These are phyloP conservation scores for Uromys caudimaculatus DNA, from an alignment of 2,797 vertebrate genomes.

Conservation along the genomic window DNA sequence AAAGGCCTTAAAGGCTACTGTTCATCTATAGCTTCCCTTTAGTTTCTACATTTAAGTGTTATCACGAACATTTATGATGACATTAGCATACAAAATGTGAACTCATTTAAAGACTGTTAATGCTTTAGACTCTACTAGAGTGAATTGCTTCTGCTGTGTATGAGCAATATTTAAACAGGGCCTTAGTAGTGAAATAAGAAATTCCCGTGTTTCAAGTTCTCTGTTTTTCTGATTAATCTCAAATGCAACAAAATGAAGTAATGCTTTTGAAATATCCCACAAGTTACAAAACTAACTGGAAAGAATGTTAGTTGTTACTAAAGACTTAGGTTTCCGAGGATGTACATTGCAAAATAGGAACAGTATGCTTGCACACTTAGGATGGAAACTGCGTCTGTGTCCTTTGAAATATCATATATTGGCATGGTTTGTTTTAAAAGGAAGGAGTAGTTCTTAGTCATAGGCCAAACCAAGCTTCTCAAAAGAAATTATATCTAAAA, in stretches of 20 bases:
- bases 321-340: conserved; percentile 53
- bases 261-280: conserved; percentile 61
- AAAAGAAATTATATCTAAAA: conserved; percentile 53
- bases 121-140: not conserved
- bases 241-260: conserved; percentile 46
- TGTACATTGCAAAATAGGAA: conserved; percentile 58
- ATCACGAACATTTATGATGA: not conserved
- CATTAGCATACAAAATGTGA: conserved; percentile 15
- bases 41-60: conserved; percentile 6
- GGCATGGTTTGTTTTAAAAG: conserved; percentile 60
- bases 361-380: not conserved
- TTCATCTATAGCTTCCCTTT: conserved; percentile 20
- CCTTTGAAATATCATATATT: conserved; percentile 37
- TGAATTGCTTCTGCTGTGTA: conserved; percentile 23
- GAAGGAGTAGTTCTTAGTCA: conserved; percentile 52
- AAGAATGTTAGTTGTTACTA: conserved; percentile 63
- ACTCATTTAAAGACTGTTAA: conserved; percentile 44
- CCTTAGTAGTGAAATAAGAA: conserved; percentile 4
- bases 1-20: not conserved
- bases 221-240: conserved; percentile 64
- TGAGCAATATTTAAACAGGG: conserved; percentile 52
- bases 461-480: conserved; percentile 25
- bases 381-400: not conserved
- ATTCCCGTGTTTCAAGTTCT: not conserved
- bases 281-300: conserved; percentile 69